These are phyloP conservation scores for Actenoides hombroni DNA, from an alignment of 2,113 vertebrate species.

Conservation along the genomic window DNA sequence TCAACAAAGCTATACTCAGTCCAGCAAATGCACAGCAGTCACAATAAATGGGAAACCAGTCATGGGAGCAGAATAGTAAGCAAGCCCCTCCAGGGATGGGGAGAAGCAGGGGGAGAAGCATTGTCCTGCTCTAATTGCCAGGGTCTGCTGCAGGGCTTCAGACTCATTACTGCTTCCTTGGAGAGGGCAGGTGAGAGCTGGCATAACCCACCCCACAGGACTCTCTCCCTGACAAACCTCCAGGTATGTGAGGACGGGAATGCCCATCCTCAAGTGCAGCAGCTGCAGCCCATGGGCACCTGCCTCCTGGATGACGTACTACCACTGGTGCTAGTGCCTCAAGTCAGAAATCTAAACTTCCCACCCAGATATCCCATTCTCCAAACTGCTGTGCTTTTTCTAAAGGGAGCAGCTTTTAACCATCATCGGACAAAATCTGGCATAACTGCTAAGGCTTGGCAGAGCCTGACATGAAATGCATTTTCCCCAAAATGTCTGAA, in stretches of 20 bases:
- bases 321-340: neutral
- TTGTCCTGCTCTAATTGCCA: neutral
- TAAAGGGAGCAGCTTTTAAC: neutral
- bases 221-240: neutral
- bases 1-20: neutral
- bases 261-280: neutral
- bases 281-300: neutral
- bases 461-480: neutral
- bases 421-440: neutral
- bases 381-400: neutral
- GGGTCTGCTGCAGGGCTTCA: rapidly evolving
- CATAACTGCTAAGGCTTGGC: neutral
- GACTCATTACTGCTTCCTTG: neutral
- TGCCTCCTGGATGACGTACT: neutral
- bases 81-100: neutral
- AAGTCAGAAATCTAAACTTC: neutral
- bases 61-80: neutral
- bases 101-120: neutral
- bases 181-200: neutral
- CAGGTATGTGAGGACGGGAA: neutral
- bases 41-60: neutral
- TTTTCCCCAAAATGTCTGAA: neutral
- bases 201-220: too few relatives aligned
- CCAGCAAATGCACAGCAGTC: neutral
- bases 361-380: neutral